Evolutionary conservation across 2,888 invertebrate genomes (phyloP), one percentile per base, ranked within the genome.

Genomic region (Euclidia mi): DNA sequence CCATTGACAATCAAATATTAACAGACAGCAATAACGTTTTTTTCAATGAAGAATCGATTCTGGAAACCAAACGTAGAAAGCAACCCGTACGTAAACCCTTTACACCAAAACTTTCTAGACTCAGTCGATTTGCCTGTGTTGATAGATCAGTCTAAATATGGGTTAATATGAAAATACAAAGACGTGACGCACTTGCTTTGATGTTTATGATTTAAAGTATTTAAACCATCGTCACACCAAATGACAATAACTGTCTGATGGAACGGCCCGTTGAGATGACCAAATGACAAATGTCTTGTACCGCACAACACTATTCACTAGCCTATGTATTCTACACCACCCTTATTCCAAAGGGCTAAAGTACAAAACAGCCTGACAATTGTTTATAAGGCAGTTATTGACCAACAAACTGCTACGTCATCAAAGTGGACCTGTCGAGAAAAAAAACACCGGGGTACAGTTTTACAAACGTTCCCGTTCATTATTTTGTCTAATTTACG

Each of bases 391-490:
- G 25, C 4, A 11, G 4, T 18, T 29, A 65, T 65, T 58, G 31
- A 59, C 56, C 65, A 71, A 70, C 57, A 62, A 72, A 65, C n/a
- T 67, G 76, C 82, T 76, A 84, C 85, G 83, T 85, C 84, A 85
- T 72, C 64, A 53, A 15, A 47, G 58, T 20, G 49, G 65, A 58
- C 51, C 55, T 65, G 73, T 60, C 64, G 65, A 40, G 50, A 70
- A 82, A 87, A 87, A 87, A 87, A 85, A 65, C 60, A 65, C 71
- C 67, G 40, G 75, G 73, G 78, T 79, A 88, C 89, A 85, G 88
- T 89, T 90, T 85, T 81, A 93, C 94, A 91, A 92, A 92, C 72
- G 79, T 64, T 94, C 84, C 94, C 92, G 94, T 93, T 91, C 75
- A 83, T 84, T 80, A 85, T 86, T 88, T 82, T 84, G 83, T 85